These are phyloP conservation scores for Anguilla marmorata DNA, from an alignment of 2,797 vertebrate genomes.

Conservation along the genomic window DNA sequence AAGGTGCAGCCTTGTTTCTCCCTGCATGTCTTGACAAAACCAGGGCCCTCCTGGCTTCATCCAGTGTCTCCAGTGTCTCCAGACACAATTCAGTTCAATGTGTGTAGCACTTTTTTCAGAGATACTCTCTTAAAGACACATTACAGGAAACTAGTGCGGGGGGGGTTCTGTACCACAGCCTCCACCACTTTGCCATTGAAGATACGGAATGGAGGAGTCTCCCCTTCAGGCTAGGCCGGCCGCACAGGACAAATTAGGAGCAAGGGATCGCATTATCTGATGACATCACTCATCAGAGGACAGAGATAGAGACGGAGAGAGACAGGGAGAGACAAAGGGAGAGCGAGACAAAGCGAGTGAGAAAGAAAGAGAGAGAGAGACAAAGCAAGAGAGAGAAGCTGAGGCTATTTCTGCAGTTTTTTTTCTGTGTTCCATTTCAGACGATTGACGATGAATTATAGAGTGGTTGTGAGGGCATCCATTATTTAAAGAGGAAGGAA, in stretches of 20 bases:
- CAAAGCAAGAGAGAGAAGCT: too few species aligned
- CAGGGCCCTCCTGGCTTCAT: not conserved
- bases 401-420: not conserved
- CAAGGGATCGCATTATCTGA: not conserved
- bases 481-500: constrained; percentile 24
- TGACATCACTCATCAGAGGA: not conserved
- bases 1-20: not conserved
- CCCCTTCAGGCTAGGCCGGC: not conserved
- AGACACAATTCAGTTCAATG: not conserved
- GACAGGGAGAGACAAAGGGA: not conserved
- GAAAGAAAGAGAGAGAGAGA: not conserved
- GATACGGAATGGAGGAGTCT: not conserved
- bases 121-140: not conserved
- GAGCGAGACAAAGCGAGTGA: not conserved
- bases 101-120: not conserved
- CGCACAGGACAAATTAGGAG: not conserved
- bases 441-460: constrained; percentile 33
- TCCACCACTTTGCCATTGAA: not conserved
- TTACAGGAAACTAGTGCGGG: not conserved
- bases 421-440: constrained; percentile 17
- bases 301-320: not conserved
- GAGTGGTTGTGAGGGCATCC: constrained; percentile 20
- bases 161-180: not conserved
- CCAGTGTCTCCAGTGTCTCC: not conserved
- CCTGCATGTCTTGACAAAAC: not conserved